Conservation (phyloP, 2,113 vertebrate species). For the Toxotes jaculatrix region DNA sequence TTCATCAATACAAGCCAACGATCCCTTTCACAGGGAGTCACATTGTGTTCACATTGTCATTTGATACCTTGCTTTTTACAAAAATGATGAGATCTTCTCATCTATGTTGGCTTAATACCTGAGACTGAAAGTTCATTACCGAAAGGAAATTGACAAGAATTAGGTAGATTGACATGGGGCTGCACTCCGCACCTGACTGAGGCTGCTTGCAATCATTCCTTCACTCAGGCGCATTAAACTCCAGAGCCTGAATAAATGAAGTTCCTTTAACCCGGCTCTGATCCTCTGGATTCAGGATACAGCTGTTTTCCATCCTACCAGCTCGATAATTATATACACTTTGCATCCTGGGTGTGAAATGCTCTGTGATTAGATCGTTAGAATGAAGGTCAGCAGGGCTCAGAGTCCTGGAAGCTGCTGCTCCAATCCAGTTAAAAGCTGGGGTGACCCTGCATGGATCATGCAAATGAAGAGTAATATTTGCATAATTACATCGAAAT, state of each 20-base stretch:
- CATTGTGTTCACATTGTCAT: neutral
- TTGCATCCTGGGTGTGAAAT: neutral
- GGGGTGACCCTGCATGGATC: neutral
- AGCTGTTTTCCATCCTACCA: constrained; percentile 1
- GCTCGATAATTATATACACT: constrained; percentile 22
- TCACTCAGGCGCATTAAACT: neutral
- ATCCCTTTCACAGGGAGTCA: neutral
- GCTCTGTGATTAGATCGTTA: constrained; percentile 1
- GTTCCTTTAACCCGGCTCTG: neutral
- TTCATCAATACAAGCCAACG: neutral
- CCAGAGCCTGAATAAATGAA: constrained; percentile 7
- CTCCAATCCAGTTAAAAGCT: neutral
- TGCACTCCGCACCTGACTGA: neutral
- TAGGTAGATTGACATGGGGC: neutral
- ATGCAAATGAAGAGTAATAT: neutral
- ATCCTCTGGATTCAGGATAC: neutral
- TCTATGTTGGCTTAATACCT: neutral
- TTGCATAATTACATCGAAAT: constrained; percentile 11
- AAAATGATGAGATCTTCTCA: neutral
- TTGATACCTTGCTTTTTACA: neutral
- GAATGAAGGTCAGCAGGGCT: constrained; percentile 20
- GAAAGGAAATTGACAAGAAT: neutral
- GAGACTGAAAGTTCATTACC: neutral
- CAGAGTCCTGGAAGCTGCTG: neutral
- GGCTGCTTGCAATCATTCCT: neutral